A percentile compares a stretch with the other conserved stretches of the same genome.
Evolutionary conservation across 2,113 vertebrate genomes (phyloP).

Genomic region (Nerophis ophidion): DNA sequence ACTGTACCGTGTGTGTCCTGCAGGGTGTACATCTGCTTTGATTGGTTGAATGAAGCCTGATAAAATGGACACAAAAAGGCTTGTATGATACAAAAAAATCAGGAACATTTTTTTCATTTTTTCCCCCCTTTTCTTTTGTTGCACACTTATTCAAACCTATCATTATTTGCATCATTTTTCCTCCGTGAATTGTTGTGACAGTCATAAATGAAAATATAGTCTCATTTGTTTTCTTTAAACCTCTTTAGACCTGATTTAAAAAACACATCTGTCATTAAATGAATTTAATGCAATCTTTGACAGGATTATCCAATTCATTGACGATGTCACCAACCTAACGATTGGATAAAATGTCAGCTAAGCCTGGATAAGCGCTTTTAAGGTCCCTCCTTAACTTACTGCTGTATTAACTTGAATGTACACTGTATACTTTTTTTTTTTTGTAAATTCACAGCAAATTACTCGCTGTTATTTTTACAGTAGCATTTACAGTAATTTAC

Average conservation of each 20-base stretch:
- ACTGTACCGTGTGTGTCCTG: constrained; percentile 53
- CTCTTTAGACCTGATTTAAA: constrained; percentile 67
- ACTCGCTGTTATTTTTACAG: too few species aligned
- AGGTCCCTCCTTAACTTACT: constrained; percentile 16
- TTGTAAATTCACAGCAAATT: too few species aligned
- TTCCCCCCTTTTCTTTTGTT: not conserved
- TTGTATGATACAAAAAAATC: constrained; percentile 1
- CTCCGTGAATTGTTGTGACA: too few species aligned
- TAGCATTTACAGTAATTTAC: too few species aligned
- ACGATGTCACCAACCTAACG: constrained; percentile 75
- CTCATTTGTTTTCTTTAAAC: constrained; percentile 60
- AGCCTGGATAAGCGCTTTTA: constrained; percentile 61
- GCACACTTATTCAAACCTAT: constrained; percentile 45
- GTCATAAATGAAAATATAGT: constrained; percentile 6
- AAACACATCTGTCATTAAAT: constrained; percentile 70
- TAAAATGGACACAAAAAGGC: constrained; percentile 1
- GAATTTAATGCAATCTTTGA: constrained; percentile 74
- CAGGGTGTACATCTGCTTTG: constrained; percentile 34
- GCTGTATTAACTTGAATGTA: too few species aligned
- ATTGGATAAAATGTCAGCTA: constrained; percentile 59
- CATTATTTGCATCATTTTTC: too few species aligned
- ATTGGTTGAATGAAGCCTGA: constrained; percentile 31
- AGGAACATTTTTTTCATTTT: not conserved
- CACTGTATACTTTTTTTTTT: too few species aligned
- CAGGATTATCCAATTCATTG: constrained; percentile 74